Evolutionary conservation across 2,888 invertebrate species (phyloP).

Genomic region (Patella depressa): DNA sequence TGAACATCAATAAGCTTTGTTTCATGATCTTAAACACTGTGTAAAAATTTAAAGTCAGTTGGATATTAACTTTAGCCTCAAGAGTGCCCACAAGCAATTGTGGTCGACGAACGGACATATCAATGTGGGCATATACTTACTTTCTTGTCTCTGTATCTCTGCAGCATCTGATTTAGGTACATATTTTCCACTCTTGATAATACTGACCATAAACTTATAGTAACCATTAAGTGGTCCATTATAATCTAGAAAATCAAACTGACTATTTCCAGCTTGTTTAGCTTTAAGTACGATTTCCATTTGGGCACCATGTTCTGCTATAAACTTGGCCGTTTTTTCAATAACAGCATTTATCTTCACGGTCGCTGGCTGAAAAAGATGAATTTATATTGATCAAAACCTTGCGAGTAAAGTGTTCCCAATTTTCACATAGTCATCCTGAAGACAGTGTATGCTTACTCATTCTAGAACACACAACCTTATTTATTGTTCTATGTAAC

Average conservation of each 20-base stretch:
- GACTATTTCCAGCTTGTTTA: slow-evolving; percentile 92
- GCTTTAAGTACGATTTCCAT: slow-evolving; percentile 99
- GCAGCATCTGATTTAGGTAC: slow-evolving; percentile 46
- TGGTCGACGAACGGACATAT: too few relatives aligned
- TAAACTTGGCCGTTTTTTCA: slow-evolving; percentile 83
- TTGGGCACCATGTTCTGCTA: slow-evolving; percentile 87
- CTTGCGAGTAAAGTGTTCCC: neutral
- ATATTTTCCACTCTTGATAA: slow-evolving; percentile 68
- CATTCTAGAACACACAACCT: too few relatives aligned
- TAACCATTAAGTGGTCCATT: slow-evolving; percentile 88
- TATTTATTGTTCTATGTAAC: too few relatives aligned
- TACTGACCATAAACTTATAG: slow-evolving; percentile 79
- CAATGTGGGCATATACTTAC: neutral
- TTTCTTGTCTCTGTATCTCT: slow-evolving; percentile 13
- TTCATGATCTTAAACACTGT: too few relatives aligned
- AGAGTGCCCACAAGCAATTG: too few relatives aligned
- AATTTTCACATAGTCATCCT: too few relatives aligned
- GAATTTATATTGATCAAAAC: slow-evolving; percentile 30
- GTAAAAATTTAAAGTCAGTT: too few relatives aligned
- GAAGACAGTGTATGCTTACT: too few relatives aligned
- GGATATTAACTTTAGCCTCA: too few relatives aligned
- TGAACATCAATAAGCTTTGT: too few relatives aligned
- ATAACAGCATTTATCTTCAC: slow-evolving; percentile 93
- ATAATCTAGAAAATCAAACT: slow-evolving; percentile 93
- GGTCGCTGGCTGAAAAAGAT: slow-evolving; percentile 81